Evolutionary conservation across 2,888 invertebrate species (phyloP).

Genomic region (Brachypalpus laphriformis): DNA sequence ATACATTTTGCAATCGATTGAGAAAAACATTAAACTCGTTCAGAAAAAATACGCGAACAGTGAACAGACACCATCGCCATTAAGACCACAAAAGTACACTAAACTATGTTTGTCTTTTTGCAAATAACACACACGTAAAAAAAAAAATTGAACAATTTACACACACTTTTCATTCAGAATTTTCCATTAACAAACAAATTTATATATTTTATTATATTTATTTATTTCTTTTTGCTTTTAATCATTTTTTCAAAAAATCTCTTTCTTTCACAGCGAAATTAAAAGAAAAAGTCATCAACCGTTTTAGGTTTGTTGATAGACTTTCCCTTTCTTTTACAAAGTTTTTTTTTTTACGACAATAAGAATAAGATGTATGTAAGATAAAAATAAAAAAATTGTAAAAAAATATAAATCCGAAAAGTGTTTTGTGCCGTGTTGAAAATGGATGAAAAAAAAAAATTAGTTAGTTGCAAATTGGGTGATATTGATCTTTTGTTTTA

Average conservation of each 20-base stretch:
- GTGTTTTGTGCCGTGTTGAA: conserved; percentile 1
- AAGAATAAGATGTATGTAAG: conserved; percentile 22
- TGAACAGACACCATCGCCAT: conserved; percentile 36
- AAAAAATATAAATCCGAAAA: neutral
- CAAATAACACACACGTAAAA: conserved; percentile 24
- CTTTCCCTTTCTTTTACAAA: conserved; percentile 30
- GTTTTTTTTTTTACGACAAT: conserved; percentile 38
- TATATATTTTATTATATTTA: conserved; percentile 28
- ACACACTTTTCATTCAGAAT: conserved; percentile 17
- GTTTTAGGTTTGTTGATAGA: conserved; percentile 71
- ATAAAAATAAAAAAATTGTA: conserved; percentile 1
- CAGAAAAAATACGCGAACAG: conserved; percentile 39
- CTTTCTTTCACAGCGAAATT: conserved; percentile 61
- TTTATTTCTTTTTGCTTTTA: conserved; percentile 20
- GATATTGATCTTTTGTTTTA: conserved; percentile 47
- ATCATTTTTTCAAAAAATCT: conserved; percentile 11
- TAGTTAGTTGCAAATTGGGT: conserved; percentile 60
- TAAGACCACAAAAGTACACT: conserved; percentile 44
- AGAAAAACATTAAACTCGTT: conserved; percentile 41
- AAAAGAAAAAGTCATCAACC: conserved; percentile 59
- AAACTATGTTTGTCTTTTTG: conserved; percentile 25
- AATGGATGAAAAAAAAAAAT: conserved; percentile 1
- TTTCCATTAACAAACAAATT: conserved; percentile 16
- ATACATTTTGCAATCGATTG: conserved; percentile 62
- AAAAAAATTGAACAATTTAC: neutral